These are phyloP conservation scores for Napeogenes inachia DNA, from an alignment of 2,888 invertebrate genomes.

Conservation along the genomic window DNA sequence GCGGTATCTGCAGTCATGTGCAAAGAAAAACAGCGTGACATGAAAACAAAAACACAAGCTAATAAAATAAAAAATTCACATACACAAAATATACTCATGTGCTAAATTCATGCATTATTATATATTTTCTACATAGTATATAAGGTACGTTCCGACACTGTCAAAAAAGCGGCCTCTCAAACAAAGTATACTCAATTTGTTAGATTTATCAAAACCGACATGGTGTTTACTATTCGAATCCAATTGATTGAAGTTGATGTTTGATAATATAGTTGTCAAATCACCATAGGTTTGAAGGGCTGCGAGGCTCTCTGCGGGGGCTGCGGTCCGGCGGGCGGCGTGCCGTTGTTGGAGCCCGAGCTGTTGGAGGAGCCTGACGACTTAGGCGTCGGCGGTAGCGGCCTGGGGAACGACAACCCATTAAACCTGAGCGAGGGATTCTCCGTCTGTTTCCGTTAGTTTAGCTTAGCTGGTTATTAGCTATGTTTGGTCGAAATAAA, in stretches of 20 bases:
- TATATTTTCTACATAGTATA: neutral
- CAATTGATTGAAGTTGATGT: too few relatives aligned
- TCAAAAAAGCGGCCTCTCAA: neutral
- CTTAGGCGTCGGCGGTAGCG: conserved; percentile 90
- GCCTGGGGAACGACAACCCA: conserved; percentile 67
- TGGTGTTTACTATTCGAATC: neutral
- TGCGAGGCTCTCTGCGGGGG: conserved; percentile 90
- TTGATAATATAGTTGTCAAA: conserved; percentile 8
- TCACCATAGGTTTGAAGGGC: conserved; percentile 92
- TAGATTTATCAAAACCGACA: too few relatives aligned
- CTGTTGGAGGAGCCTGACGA: conserved; percentile 79
- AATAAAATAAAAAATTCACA: conserved; percentile 46
- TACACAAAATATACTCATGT: conserved; percentile 34
- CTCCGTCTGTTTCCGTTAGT: too few relatives aligned
- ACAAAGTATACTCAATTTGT: neutral
- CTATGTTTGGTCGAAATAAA: too few relatives aligned
- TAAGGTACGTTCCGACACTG: neutral
- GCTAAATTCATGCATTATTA: conserved; percentile 15
- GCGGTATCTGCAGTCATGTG: conserved; percentile 84
- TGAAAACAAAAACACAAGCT: conserved; percentile 69
- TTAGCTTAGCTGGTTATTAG: too few relatives aligned
- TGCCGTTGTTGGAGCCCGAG: conserved; percentile 76
- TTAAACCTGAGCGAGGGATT: neutral
- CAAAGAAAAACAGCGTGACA: conserved; percentile 76
- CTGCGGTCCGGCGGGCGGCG: conserved; percentile 74